Percentiles rank a stretch among this genome's conserved stretches.
phyloP scores from a whole-genome alignment of 2,888 invertebrate species.

The Pharmacophagus antenor region DNA sequence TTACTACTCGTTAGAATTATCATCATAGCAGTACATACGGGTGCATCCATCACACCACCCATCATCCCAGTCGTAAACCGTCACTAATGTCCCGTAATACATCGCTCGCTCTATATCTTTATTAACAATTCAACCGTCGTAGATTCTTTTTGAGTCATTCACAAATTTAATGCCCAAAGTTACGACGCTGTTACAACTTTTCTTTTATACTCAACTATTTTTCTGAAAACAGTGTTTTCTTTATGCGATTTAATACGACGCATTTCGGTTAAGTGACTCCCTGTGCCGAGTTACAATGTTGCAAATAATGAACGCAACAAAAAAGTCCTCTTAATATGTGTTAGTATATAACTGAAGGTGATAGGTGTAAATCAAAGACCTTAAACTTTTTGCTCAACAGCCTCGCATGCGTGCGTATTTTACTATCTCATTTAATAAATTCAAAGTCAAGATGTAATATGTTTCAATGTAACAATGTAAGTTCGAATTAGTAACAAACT shows the following conservation, averaged over 20 bases:
- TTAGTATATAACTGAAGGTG: slow-evolving; percentile 64
- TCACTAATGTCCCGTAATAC: slow-evolving; percentile 76
- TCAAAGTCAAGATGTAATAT: slow-evolving; percentile 51
- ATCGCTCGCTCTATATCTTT: slow-evolving; percentile 74
- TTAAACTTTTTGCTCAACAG: slow-evolving; percentile 60
- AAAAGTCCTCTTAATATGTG: slow-evolving; percentile 45
- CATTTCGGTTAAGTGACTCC: slow-evolving; percentile 75
- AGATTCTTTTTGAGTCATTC: slow-evolving; percentile 71
- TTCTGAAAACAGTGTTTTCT: slow-evolving; percentile 79
- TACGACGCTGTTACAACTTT: slow-evolving; percentile 75
- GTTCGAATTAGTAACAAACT: slow-evolving; percentile 37
- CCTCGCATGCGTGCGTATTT: slow-evolving; percentile 56
- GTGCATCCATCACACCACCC: slow-evolving; percentile 63
- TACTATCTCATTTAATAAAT: slow-evolving; percentile 61
- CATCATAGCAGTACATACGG: slow-evolving; percentile 46
- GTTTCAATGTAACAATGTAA: slow-evolving; percentile 55
- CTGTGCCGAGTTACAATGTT: slow-evolving; percentile 64
- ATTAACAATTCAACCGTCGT: slow-evolving; percentile 76
- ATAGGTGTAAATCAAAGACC: slow-evolving; percentile 71
- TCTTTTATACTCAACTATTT: slow-evolving; percentile 73
- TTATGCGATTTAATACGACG: slow-evolving; percentile 75
- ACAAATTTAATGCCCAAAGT: slow-evolving; percentile 73
- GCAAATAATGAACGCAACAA: slow-evolving; percentile 67
- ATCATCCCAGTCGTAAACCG: slow-evolving; percentile 65
- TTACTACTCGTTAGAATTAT: slow-evolving; percentile 42